Percentiles rank a stretch among this genome's conserved stretches.
Evolutionary conservation across 2,888 invertebrate genomes (phyloP).

Genomic region (Anaspis maculata): DNA sequence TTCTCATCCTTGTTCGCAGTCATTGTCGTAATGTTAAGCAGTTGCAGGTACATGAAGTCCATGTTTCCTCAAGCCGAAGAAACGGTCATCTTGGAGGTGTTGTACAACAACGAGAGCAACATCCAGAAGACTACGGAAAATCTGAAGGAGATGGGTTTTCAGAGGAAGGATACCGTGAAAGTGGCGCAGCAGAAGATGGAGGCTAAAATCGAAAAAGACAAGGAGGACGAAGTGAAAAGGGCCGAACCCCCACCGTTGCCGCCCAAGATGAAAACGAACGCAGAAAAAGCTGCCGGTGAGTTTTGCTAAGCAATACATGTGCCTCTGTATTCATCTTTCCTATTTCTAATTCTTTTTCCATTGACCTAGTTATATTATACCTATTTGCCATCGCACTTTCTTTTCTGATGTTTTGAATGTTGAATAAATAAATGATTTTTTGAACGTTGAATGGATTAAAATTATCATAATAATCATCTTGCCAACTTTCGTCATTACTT

Average conservation of each 20-base stretch:
- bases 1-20: no score
- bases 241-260: constrained; percentile 37
- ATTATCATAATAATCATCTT: no score
- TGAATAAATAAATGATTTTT: no score
- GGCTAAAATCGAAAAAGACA: constrained; percentile 31
- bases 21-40: constrained; percentile 15
- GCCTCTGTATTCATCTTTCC: no score
- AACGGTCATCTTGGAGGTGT: constrained; percentile 71
- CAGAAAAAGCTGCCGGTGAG: constrained; percentile 42
- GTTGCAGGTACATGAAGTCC: constrained; percentile 77
- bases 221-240: constrained; percentile 16
- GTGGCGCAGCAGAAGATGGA: constrained; percentile 44
- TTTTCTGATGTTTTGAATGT: no score
- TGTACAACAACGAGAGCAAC: constrained; percentile 82
- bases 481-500: no score
- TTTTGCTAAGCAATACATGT: no score
- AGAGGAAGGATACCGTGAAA: constrained; percentile 61
- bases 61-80: constrained; percentile 88
- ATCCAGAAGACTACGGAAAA: constrained; percentile 82
- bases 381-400: no score
- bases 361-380: no score
- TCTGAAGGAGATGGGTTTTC: constrained; percentile 71
- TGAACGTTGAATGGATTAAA: no score
- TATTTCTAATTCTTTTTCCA: no score
- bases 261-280: constrained; percentile 57